Conservation (phyloP, 1,140 invertebrate genomes). For the Bicyclus anynana region DNA sequence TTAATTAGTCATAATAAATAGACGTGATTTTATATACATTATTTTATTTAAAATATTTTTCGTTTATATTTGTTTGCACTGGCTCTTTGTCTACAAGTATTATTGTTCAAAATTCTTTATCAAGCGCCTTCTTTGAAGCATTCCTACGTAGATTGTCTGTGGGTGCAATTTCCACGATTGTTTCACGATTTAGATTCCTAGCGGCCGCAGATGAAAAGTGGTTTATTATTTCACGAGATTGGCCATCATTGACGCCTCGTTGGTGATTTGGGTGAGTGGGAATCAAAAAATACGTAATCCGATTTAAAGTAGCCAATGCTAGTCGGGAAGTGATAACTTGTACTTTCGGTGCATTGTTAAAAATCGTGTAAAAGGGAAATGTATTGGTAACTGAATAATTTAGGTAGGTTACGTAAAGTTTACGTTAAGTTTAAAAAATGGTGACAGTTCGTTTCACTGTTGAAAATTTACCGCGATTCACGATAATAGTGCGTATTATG, state of each 20-base stretch:
- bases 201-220: conserved; percentile 19
- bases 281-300: conserved; percentile 6
- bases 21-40: no score
- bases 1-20: no score
- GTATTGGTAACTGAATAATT: no score
- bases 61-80: no score
- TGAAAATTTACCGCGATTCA: no score
- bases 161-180: conserved; percentile 43
- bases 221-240: conserved; percentile 25
- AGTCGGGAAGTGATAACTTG: conserved; percentile 10
- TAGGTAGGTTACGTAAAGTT: no score
- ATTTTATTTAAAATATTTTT: no score
- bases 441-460: no score
- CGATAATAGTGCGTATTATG: no score
- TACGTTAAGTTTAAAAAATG: no score
- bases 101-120: conserved; percentile 35
- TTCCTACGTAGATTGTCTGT: conserved; percentile 46
- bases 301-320: conserved; percentile 13
- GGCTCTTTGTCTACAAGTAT: conserved; percentile 4
- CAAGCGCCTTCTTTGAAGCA: conserved; percentile 50
- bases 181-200: conserved; percentile 38
- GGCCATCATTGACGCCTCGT: conserved; percentile 27
- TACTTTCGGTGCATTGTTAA: neutral
- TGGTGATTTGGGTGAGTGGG: conserved; percentile 6
- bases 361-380: no score